Evolutionary conservation across 2,888 invertebrate species (phyloP).

Genomic region (Polyommatus icarus): DNA sequence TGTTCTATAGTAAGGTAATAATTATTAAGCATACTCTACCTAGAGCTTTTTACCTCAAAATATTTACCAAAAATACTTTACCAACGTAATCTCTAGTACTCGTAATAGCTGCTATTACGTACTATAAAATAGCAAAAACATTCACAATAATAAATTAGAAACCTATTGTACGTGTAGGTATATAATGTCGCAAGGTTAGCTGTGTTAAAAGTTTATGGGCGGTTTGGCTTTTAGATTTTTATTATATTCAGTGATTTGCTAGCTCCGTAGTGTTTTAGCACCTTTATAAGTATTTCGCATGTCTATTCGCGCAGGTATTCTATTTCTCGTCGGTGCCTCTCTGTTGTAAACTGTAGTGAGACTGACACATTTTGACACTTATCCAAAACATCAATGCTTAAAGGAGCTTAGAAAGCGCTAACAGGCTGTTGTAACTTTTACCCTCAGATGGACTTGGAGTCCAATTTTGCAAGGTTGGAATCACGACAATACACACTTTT

Average conservation of each 20-base stretch:
- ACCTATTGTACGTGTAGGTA: not conserved
- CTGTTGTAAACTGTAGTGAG: not conserved
- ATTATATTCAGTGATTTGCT: slow-evolving; percentile 23
- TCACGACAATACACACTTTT: too few relatives aligned
- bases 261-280: slow-evolving; percentile 28
- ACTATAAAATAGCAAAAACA: not conserved
- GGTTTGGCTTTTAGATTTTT: slow-evolving; percentile 17
- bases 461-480: too few relatives aligned
- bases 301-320: slow-evolving; percentile 23
- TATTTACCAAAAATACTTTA: not conserved
- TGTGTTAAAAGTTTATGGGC: slow-evolving; percentile 11
- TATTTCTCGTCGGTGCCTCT: slow-evolving; percentile 17
- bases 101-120: not conserved
- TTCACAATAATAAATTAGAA: slow-evolving; percentile 9
- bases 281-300: slow-evolving; percentile 29
- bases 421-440: too few relatives aligned
- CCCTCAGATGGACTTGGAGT: too few relatives aligned
- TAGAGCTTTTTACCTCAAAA: not conserved
- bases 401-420: not conserved
- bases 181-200: not conserved
- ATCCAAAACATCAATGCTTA: not conserved
- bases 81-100: not conserved
- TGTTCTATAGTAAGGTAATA: too few relatives aligned
- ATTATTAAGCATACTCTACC: too few relatives aligned
- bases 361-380: not conserved